Evolutionary conservation across 2,888 invertebrate species (phyloP), one percentile per base, ranked within the genome.

Genomic region (Ecliptopera silaceata): DNA sequence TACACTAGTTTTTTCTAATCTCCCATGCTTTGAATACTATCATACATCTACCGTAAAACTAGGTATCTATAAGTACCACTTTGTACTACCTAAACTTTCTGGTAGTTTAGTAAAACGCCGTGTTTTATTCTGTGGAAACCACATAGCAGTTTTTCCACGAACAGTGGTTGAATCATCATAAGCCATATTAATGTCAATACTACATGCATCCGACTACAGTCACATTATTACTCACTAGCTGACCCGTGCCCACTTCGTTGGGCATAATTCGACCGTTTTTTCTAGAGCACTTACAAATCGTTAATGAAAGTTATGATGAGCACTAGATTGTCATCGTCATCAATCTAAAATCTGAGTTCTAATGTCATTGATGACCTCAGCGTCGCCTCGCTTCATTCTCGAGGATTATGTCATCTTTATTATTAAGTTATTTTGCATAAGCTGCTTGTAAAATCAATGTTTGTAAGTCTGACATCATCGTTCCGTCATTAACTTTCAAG

Each of bases 401-500:
- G 42, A 8, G 26, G 39, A 20, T 60, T 54, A 47, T 43, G 48
- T 61, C 62, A 64, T 63, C 57, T 47, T 54, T 63, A 65, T 56
- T 48, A 53, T 31, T 49, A 54, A 54, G 20, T 43, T 47, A 38
- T 51, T 32, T 41, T 11, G 13, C 29, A 42, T 34, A 29, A 43
- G 20, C 51, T 32, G 47, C 39, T 61, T 63, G 47, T 51, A 63
- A 54, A 48, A 58, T 64, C 65, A 52, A 36, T 56, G 22, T 13
- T 59, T 52, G 60, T 47, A 48, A 18, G 44, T 11, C 51, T 78
- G 73, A 79, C 75, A 73, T 78, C 75, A 79, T 56, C 60, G 45
- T 43, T 38, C 68, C 73, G 72, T 76, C 74, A 74, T 64, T 70
- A 67, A 56, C 41, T 72, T 77, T 74, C 77, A 49, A 62, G 67